Base-by-base conservation (phyloP, 2,113 vertebrate species). In the Hyperoodon ampullatus region DNA sequence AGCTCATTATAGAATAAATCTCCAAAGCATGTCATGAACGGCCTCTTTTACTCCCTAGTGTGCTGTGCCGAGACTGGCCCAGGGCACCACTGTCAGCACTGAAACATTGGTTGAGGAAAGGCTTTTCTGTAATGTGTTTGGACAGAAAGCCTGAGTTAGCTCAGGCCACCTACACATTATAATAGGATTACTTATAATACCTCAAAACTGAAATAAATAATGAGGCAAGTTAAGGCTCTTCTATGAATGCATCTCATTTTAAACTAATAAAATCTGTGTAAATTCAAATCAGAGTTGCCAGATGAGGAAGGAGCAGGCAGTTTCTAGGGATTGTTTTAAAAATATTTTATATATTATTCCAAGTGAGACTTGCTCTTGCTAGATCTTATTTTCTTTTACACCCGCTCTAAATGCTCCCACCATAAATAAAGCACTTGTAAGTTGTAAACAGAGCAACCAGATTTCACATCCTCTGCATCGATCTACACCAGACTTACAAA, bases 231-330 rank as follows among this genome's bases (percentile, higher is more conserved):
- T 78, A 44, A 77, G 13, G 6, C 24, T 86, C 47, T 50, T 88
- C 39, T 35, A 24, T 94, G 94, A 85, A 88, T 53, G 61, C 55
- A 50, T 93, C 82, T 82, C 60, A 88, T 93, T 96, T 97, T 44
- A 94, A 87, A 94, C 75, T 95, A 97, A 96, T 96, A 96, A 93
- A 97, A 95, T 83, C 39, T 19, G 44, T 66, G 86, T 87, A 93
- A 86, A 94, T n/a, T 13, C 44, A 96, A 96, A 91, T 80, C 77
- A 74, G 50, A 89, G 68, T 65, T 94, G 21, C 68, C 97, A 95
- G 85, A 66, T 83, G 94, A 97, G 53, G 44, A 90, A 94, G 95
- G 35, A 90, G 42, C 19, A 81, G 39, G 39, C n/a, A 70, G 33
- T 65, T 97, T 88, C 88, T 93, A 93, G 75, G 42, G 88, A 91